These are phyloP conservation scores for Trichopria drosophilae DNA, from an alignment of 2,888 invertebrate genomes.

Conservation along the genomic window DNA sequence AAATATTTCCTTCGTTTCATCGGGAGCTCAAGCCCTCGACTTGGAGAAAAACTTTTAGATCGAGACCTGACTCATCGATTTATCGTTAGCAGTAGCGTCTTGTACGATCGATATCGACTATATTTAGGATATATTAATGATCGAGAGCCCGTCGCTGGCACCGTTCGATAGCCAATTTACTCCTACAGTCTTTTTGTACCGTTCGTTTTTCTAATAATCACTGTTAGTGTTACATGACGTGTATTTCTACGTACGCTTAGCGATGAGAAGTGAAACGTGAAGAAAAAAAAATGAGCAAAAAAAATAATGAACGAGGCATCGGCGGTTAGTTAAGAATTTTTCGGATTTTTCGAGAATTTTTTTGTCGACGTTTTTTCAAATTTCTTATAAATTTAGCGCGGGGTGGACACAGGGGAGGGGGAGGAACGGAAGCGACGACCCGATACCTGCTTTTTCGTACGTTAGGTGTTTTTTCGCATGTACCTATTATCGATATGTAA, in stretches of 20 bases:
- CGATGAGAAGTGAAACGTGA: constrained; percentile 3
- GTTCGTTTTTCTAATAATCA: constrained; percentile 53
- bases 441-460: constrained; percentile 45
- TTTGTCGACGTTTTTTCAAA: no score
- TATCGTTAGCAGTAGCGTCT: constrained; percentile 45
- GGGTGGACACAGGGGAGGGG: no score
- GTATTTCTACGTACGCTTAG: constrained; percentile 46
- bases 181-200: constrained; percentile 52
- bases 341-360: constrained; percentile 30
- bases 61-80: constrained; percentile 45
- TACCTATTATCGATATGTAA: no score
- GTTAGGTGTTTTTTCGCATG: constrained; percentile 47
- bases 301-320: constrained; percentile 22
- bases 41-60: no score
- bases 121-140: constrained; percentile 28
- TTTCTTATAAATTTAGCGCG: no score
- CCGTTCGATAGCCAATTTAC: constrained; percentile 52
- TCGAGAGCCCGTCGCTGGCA: constrained; percentile 28
- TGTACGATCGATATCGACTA: constrained; percentile 43
- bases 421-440: constrained; percentile 32
- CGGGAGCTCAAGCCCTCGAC: no score
- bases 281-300: constrained; percentile 17
- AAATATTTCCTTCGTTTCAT: no score
- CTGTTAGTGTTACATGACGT: constrained; percentile 40
- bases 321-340: constrained; percentile 29